phyloP scores from a whole-genome alignment of 2,113 vertebrate genomes.

The Phocoena phocoena region DNA sequence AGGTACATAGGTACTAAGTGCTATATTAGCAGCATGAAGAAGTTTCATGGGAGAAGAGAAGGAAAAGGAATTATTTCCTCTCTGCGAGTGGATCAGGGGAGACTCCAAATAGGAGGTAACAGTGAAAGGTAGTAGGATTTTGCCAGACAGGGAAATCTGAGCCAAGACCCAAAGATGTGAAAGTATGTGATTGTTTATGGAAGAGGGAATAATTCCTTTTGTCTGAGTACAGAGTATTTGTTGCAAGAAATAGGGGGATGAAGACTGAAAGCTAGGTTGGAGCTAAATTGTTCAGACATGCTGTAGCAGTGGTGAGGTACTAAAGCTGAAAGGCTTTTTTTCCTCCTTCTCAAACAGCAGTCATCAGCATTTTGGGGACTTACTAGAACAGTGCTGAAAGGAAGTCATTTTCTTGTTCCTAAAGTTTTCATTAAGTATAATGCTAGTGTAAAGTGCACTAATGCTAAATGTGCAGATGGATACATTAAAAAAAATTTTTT shows the following conservation, averaged over 20 bases:
- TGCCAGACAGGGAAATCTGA: neutral
- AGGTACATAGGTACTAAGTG: neutral
- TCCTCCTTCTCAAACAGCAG: neutral
- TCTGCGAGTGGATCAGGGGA: neutral
- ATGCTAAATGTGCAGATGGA: neutral
- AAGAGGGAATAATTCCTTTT: neutral
- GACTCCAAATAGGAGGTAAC: neutral
- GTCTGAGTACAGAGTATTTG: neutral
- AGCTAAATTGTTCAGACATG: neutral
- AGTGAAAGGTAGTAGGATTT: constrained; percentile 30
- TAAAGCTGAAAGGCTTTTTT: neutral
- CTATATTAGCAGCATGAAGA: neutral
- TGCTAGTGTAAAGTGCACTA: neutral
- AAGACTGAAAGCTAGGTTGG: neutral
- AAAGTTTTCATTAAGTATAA: constrained; percentile 11
- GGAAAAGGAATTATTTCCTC: neutral
- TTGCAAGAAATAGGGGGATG: neutral
- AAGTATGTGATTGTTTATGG: neutral
- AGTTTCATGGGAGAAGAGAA: neutral
- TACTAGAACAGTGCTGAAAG: constrained; percentile 10
- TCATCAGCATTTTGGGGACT: neutral
- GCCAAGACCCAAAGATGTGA: neutral
- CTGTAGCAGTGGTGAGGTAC: neutral
- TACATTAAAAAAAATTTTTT: neutral
- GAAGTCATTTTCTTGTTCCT: constrained; percentile 33